Evolutionary conservation across 2,888 invertebrate species (phyloP), one percentile per base, ranked within the genome.

Genomic region (Trichacis sp.): DNA sequence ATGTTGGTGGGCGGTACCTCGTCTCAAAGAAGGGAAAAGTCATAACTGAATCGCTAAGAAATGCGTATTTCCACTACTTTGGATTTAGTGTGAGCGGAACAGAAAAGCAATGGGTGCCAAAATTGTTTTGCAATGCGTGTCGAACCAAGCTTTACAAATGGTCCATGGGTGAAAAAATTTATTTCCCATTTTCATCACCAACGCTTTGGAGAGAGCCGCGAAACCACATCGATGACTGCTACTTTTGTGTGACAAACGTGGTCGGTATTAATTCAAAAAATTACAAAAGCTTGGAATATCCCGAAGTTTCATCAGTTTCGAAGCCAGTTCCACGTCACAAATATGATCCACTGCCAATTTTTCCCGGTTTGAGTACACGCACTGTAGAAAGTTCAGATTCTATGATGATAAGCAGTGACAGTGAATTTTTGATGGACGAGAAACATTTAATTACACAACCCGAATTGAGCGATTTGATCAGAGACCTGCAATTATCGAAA

Each of bases 401-500:
- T 5, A 15, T 4, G 4, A 40, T 5, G 8, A 24, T 24, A 8
- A 3, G 24, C 24, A 24, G 24, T 24, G 40, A 9, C 4, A 40
- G 40, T 40, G 40, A 40, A 40, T 12, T 40, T 11, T 3, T 40
- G 40, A 40, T 24, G 24, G 24, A 24, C 24, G 24, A 24, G 8
- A 24, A 24, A 18, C 43, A 64, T 45, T 5, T 51, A 0, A 43
- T 55, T 42, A 45, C 19, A 1, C 55, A 64, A 64, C 4, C 40
- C 19, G 62, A 68, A 46, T 61, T 73, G 29, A 72, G 70, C 38
- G 65, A 73, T 40, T 48, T 72, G 24, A 55, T 72, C 38, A 38
- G 70, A 50, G 71, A 73, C 53, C 60, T 64, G 29, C 65, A 70
- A 55, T 46, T 73, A 11, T 68, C 65, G 24, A 73, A 71, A 64